Evolutionary conservation across 2,888 invertebrate genomes (phyloP).

Genomic region (Latrodectus elegans): DNA sequence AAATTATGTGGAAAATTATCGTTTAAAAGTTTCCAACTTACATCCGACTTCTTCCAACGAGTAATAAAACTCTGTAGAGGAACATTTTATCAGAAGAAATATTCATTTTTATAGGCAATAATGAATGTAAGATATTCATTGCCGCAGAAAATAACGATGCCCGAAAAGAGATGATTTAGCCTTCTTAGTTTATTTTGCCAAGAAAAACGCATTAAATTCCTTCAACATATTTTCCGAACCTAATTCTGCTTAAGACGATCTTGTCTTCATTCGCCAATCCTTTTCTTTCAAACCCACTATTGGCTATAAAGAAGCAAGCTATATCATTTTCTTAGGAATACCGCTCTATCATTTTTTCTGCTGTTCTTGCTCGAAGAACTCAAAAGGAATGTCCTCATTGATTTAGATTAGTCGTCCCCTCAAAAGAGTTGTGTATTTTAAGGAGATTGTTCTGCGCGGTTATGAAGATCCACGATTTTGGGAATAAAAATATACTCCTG

Average conservation of each 20-base stretch:
- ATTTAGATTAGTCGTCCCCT: conserved; percentile 6
- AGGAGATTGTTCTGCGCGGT: conserved; percentile 4
- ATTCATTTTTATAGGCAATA: conserved; percentile 48
- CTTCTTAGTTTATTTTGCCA: conserved; percentile 38
- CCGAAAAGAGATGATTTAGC: conserved; percentile 42
- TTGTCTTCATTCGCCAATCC: not conserved
- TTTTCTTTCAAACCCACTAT: not conserved
- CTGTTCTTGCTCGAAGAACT: conserved; percentile 23
- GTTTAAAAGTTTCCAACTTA: conserved; percentile 47
- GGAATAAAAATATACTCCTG: not conserved
- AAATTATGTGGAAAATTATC: conserved; percentile 55
- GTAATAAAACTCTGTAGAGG: conserved; percentile 46
- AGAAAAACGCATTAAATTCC: conserved; percentile 49
- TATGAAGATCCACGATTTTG: conserved; percentile 14
- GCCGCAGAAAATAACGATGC: conserved; percentile 32
- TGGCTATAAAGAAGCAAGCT: conserved; percentile 19
- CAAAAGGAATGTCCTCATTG: conserved; percentile 45
- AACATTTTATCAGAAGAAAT: conserved; percentile 41
- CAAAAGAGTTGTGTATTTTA: conserved; percentile 12
- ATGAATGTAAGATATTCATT: conserved; percentile 49
- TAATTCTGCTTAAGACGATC: conserved; percentile 32
- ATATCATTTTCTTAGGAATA: conserved; percentile 16
- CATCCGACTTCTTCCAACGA: conserved; percentile 36
- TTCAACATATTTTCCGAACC: conserved; percentile 36
- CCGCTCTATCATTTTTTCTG: conserved; percentile 5